Base-by-base conservation (phyloP, 2,113 vertebrate species). In the Zeus faber region DNA sequence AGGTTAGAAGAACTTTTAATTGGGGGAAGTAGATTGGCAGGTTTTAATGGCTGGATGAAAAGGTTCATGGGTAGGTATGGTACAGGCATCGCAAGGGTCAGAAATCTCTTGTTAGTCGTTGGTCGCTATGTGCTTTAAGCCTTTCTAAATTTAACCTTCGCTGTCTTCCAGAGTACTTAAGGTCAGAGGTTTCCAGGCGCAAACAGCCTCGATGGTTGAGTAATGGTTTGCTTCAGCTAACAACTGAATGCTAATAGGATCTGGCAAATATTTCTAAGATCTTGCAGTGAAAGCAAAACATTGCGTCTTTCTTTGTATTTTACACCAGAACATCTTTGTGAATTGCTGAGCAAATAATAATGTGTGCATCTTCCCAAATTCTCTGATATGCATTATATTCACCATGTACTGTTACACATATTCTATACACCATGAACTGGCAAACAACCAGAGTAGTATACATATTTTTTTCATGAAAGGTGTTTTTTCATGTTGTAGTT, bases 101-200 rank as follows among this genome's bases (percentile, higher is more conserved):
- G 58, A 56, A 62, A 73, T 76, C 72, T 70, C 65, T 63, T 80
- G 76, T 76, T 70, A 81, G 79, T 79, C 55, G 59, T 66, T 68
- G 79, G 77, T 74, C 72, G 74, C 78, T 75, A 49, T 80, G 80
- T 76, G 79, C 80, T 88, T 66, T 81, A 84, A 88, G 85, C 83
- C 73, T 53, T 76, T 74, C 84, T 87, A 86, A 82, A 83, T 86
- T 82, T 88, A 85, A 80, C 78, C 37, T 37, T 76, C 23, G 67
- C 73, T 62, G 62, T 64, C 66, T 69, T 43, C 55, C 61, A 72
- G 74, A 69, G 65, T 74, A 76, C 78, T 82, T 74, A 20, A 72
- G 76, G 76, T 75, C 75, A 81, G 52, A 53, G 39, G 57, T 69
- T 74, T 40, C 51, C 43, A 65, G 58, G 54, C 48, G 31, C 46